These are phyloP conservation scores for Trissolcus japonicus DNA, from an alignment of 2,888 invertebrate species.

Conservation along the genomic window DNA sequence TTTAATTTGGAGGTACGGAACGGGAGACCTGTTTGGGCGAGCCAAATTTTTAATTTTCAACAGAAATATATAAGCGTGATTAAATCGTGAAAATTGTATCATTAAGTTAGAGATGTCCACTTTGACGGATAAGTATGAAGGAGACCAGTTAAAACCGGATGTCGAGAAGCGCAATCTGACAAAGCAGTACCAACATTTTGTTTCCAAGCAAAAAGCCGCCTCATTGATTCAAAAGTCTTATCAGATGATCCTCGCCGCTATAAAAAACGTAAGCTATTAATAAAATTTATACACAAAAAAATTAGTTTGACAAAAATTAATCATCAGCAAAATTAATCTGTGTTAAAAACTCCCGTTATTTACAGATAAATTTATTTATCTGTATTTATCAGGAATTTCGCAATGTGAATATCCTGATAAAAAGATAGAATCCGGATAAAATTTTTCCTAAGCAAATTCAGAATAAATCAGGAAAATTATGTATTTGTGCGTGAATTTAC, in stretches of 20 bases:
- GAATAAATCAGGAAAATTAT: too few relatives aligned
- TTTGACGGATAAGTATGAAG: slow-evolving; percentile 59
- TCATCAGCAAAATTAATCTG: too few relatives aligned
- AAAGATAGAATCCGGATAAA: too few relatives aligned
- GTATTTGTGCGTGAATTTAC: too few relatives aligned
- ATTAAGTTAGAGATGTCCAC: slow-evolving; percentile 62
- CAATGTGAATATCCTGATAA: too few relatives aligned
- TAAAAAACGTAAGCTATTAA: slow-evolving; percentile 81
- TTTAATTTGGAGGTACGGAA: slow-evolving; percentile 79
- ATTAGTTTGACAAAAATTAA: too few relatives aligned
- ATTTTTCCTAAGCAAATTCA: too few relatives aligned
- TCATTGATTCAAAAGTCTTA: slow-evolving; percentile 81
- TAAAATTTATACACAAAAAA: too few relatives aligned
- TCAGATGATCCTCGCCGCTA: slow-evolving; percentile 79
- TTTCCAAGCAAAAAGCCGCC: slow-evolving; percentile 82
- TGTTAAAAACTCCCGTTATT: too few relatives aligned
- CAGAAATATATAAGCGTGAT: slow-evolving; percentile 8
- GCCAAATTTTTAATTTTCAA: background rate
- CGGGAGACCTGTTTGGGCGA: slow-evolving; percentile 7
- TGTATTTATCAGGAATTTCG: too few relatives aligned
- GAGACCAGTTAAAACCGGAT: slow-evolving; percentile 52
- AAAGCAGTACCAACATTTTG: slow-evolving; percentile 79
- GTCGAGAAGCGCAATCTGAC: slow-evolving; percentile 63
- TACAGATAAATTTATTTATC: too few relatives aligned
- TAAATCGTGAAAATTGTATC: slow-evolving; percentile 60